Conservation (phyloP, 2,113 vertebrate species). For the Entomyzon cyanotis region DNA sequence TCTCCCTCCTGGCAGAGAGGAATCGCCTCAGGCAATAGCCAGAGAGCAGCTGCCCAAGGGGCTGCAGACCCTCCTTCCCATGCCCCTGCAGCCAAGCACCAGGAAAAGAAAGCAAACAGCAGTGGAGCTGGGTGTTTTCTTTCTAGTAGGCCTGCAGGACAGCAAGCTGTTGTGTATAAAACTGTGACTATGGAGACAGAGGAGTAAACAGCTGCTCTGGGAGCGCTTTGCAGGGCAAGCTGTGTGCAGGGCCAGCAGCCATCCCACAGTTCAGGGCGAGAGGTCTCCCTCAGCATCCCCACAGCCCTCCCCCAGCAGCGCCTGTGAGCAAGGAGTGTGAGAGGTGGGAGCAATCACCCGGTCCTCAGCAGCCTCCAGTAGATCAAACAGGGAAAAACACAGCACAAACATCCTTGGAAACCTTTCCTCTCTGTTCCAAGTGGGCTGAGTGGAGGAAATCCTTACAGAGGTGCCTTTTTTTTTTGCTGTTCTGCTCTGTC, state of each 20-base stretch:
- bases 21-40: fast-evolving
- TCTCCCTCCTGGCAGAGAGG: not conserved
- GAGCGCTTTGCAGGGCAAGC: not conserved
- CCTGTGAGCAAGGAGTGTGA: fast-evolving
- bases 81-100: not conserved
- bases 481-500: not conserved
- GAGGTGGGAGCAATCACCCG: fast-evolving
- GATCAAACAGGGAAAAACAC: not conserved
- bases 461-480: fast-evolving
- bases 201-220: not conserved
- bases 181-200: not conserved
- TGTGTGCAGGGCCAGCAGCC: not conserved
- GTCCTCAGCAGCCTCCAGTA: not conserved
- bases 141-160: not conserved
- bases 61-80: not conserved
- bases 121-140: not conserved
- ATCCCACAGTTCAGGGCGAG: fast-evolving
- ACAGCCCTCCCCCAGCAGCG: fast-evolving
- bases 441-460: not conserved
- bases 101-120: not conserved
- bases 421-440: fast-evolving
- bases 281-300: fast-evolving
- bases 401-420: not conserved
- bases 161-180: not conserved
- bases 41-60: not conserved